These are phyloP conservation scores for Mus spretus DNA, from an alignment of 2,797 vertebrate genomes.

Conservation along the genomic window DNA sequence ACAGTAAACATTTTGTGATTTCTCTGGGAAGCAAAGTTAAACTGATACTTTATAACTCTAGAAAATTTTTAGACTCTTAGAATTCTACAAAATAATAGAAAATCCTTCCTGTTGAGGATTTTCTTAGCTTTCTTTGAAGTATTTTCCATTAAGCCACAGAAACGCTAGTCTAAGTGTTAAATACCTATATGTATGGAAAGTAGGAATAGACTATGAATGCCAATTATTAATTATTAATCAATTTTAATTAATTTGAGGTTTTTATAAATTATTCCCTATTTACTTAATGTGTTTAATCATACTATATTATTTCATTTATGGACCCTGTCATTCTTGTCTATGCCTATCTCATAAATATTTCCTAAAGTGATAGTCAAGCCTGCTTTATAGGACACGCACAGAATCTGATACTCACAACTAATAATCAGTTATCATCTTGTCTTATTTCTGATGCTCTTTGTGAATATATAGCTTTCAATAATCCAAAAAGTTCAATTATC, in stretches of 20 bases:
- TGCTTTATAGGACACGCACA: neutral
- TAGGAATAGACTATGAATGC: neutral
- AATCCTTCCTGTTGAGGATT: neutral
- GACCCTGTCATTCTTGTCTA: neutral
- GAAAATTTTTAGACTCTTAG: slow-evolving; percentile 35
- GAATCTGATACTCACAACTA: neutral
- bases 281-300: neutral
- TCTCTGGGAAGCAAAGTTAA: neutral
- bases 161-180: neutral
- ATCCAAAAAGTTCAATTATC: neutral
- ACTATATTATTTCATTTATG: neutral
- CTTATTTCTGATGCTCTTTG: neutral
- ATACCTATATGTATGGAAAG: neutral
- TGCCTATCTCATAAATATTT: neutral
- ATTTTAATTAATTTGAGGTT: neutral
- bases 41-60: slow-evolving; percentile 60
- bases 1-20: slow-evolving; percentile 25
- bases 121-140: neutral
- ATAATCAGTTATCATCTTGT: neutral
- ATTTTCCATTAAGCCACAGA: neutral
- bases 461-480: neutral
- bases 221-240: neutral
- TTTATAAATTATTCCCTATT: neutral
- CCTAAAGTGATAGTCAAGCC: neutral
- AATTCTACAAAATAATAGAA: neutral